A percentile compares a stretch with the other conserved stretches of the same genome.
Conservation (phyloP, 2,797 vertebrate genomes). For the Adelosebastes latens region DNA sequence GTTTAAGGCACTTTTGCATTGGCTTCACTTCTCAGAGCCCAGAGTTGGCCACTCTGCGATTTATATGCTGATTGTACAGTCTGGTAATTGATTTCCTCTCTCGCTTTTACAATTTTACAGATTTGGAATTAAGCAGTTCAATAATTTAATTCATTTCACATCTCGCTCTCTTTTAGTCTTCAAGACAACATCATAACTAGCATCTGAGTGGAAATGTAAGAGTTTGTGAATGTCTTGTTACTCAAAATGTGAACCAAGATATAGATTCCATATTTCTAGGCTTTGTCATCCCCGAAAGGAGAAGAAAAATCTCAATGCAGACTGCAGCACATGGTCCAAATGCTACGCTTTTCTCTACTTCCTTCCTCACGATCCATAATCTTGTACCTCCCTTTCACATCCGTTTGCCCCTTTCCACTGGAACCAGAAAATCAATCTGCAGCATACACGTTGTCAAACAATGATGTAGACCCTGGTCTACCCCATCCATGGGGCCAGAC, state of each 20-base stretch:
- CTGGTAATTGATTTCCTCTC: neutral
- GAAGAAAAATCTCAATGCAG: neutral
- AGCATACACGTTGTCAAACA: constrained; percentile 68
- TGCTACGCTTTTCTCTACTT: constrained; percentile 51
- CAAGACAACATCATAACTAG: neutral
- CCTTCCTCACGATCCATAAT: constrained; percentile 46
- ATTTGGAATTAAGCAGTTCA: neutral
- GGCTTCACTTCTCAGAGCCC: no score
- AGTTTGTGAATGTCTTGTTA: neutral
- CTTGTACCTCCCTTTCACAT: constrained; percentile 55
- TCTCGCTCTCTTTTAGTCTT: neutral
- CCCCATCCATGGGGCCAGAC: constrained; percentile 60
- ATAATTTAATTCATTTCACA: neutral
- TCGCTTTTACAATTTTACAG: neutral
- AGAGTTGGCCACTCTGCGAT: neutral
- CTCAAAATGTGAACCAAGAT: neutral
- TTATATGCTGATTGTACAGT: neutral
- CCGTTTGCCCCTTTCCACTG: constrained; percentile 44
- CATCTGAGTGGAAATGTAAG: neutral
- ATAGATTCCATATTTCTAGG: neutral
- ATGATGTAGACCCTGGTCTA: constrained; percentile 63
- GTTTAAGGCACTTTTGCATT: no score
- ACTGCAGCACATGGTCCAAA: constrained; percentile 50
- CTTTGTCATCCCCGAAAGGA: neutral
- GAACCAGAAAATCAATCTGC: constrained; percentile 71